A percentile compares a stretch with the other conserved stretches of the same genome.
Conservation (phyloP, 1,140 invertebrate genomes). For the Argopecten irradians region DNA sequence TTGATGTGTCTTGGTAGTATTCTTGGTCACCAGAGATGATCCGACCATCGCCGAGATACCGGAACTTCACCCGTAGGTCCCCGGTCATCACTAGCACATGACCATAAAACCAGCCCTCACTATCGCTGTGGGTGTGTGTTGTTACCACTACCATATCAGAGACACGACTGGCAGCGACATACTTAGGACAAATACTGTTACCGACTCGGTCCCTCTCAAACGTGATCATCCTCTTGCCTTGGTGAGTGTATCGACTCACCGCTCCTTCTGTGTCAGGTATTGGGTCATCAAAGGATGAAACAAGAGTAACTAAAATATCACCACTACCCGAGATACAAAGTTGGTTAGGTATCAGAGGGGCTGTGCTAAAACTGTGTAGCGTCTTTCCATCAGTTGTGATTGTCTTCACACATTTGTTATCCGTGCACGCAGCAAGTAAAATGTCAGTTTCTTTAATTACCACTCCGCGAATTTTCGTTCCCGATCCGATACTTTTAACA, state of each 20-base stretch:
- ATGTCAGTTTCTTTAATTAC: not conserved
- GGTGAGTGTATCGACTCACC: not conserved
- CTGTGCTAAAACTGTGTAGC: not conserved
- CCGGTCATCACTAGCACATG: conserved; percentile 9
- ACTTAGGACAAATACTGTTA: not conserved
- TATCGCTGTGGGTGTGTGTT: not conserved
- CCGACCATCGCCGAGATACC: not conserved
- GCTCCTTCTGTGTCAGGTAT: not conserved
- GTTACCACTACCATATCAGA: not conserved
- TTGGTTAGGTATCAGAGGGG: not conserved
- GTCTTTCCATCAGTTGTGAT: not conserved
- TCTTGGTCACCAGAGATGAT: not conserved
- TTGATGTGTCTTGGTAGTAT: not conserved
- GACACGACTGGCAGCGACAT: not conserved
- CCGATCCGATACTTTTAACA: not conserved
- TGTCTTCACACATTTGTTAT: not conserved
- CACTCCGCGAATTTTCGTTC: not conserved
- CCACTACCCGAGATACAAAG: not conserved
- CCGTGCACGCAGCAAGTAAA: not conserved
- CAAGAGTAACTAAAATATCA: not conserved
- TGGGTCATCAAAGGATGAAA: not conserved
- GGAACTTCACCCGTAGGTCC: not conserved
- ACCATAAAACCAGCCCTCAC: not conserved
- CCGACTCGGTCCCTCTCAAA: conserved; percentile 1
- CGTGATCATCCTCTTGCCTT: not conserved